Base-by-base conservation (phyloP, 2,888 invertebrate genomes). In the Dioctria linearis region DNA sequence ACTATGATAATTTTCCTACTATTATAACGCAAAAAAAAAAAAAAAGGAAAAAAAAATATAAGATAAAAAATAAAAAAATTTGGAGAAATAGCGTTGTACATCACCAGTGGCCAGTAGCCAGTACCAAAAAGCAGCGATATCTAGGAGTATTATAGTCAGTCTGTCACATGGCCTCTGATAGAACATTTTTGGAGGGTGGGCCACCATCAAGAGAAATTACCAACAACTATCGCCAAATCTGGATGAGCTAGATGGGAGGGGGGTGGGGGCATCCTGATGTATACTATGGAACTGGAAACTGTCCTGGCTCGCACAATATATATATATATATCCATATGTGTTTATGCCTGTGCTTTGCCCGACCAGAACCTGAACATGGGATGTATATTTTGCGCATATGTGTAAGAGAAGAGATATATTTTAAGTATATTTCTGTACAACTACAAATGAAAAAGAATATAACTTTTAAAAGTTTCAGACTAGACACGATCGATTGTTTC, bases 401-500 rank as follows among this genome's bases (percentile, higher is more conserved):
- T 51, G 39, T 39, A 46, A 59, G 13, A 11, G 6, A 42, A 59
- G 43, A 43, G 49, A 61, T 54, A 75, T 75, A 61, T 43, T 13
- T 51, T 75, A 59, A 75, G 75, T 46, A 75, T 61, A 61, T 59
- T 59, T 63, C 76, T 76, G 49, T 63, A 76, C 63, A 63, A 76
- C 63, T 76, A 76, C 63, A 76, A 67, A 59, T 59, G 67, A 59
- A 69, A 63, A 54, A 54, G 67, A 59, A 76, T 76, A 76, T 76
- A 76, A 79, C 59, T 69, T 79, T 79, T 79, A 67, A 79, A 79
- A 79, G 67, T 79, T 79, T 79, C 79, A 82, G 82, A 82, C 83
- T 82, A 83, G 83, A 84, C 83, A 83, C 82, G 84, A 84, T 84
- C 83, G 84, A 84, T 84, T 82, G 82, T 83, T 83, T 80, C 80